phyloP scores from a whole-genome alignment of 2,888 invertebrate species.

The Microctonus aethiopoides region DNA sequence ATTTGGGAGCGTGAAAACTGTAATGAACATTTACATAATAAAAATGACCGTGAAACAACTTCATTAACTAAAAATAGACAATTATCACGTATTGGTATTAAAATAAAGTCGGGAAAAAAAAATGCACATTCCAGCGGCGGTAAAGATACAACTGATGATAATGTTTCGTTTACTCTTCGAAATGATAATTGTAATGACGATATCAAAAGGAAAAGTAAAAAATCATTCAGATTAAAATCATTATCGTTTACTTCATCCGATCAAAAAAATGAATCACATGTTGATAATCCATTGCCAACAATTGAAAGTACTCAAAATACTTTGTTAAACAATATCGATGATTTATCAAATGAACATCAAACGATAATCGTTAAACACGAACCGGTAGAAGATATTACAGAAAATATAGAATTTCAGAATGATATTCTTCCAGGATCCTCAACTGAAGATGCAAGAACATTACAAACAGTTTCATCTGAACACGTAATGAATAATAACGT shows the following conservation, averaged over 20 bases:
- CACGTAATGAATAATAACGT: slow-evolving; percentile 55
- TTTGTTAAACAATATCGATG: neutral
- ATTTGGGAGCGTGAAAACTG: slow-evolving; percentile 55
- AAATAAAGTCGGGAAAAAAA: neutral
- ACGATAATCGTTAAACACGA: slow-evolving; percentile 55
- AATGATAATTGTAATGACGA: slow-evolving; percentile 39
- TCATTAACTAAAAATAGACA: neutral
- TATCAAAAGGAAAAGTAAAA: slow-evolving; percentile 30
- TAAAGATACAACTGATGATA: neutral
- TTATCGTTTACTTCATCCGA: neutral
- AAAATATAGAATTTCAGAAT: slow-evolving; percentile 53
- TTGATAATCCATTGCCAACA: neutral
- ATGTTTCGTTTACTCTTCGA: slow-evolving; percentile 29
- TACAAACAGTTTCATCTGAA: slow-evolving; percentile 59
- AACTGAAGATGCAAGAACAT: slow-evolving; percentile 57
- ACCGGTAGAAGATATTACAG: slow-evolving; percentile 51
- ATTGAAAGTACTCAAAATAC: neutral
- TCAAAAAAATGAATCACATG: neutral
- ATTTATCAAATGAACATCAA: slow-evolving; percentile 34
- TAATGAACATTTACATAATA: neutral
- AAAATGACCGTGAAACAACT: neutral
- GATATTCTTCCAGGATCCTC: slow-evolving; percentile 30
- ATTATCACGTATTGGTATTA: neutral
- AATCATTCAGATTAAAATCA: slow-evolving; percentile 37
- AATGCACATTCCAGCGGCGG: neutral